Evolutionary conservation across 2,113 vertebrate species (phyloP).

Genomic region (Tetrax tetrax): DNA sequence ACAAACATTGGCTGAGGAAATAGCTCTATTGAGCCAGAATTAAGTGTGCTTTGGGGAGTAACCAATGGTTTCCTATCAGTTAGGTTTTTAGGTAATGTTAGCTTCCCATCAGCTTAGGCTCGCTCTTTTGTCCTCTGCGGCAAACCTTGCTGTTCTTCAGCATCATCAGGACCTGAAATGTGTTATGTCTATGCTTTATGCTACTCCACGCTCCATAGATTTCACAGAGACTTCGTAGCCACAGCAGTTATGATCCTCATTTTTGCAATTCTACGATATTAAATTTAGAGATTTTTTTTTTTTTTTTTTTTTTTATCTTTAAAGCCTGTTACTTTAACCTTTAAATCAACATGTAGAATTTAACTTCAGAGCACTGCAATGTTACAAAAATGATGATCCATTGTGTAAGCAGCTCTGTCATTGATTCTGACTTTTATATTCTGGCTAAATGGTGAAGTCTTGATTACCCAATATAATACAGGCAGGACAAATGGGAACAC

Average conservation of each 20-base stretch:
- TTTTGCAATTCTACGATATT: background rate
- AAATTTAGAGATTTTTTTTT: background rate
- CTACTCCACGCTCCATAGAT: background rate
- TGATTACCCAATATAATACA: background rate
- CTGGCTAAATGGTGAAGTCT: background rate
- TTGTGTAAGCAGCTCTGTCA: background rate
- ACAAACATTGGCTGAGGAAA: background rate
- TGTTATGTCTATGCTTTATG: constrained; percentile 6
- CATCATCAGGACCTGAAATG: background rate
- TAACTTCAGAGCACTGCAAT: background rate
- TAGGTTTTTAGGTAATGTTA: background rate
- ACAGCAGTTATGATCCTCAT: background rate
- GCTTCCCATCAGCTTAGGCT: background rate
- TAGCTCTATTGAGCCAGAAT: background rate
- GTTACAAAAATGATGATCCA: background rate
- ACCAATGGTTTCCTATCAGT: background rate
- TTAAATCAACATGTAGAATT: background rate
- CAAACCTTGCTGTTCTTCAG: background rate
- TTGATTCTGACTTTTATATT: background rate
- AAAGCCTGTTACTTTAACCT: background rate
- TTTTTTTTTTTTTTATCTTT: background rate
- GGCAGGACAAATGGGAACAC: background rate
- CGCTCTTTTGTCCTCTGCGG: constrained; percentile 33
- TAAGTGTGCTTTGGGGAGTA: background rate
- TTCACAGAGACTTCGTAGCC: background rate